These are phyloP conservation scores for Zenarchopterus dispar DNA, from an alignment of 2,797 vertebrate genomes.

Conservation along the genomic window DNA sequence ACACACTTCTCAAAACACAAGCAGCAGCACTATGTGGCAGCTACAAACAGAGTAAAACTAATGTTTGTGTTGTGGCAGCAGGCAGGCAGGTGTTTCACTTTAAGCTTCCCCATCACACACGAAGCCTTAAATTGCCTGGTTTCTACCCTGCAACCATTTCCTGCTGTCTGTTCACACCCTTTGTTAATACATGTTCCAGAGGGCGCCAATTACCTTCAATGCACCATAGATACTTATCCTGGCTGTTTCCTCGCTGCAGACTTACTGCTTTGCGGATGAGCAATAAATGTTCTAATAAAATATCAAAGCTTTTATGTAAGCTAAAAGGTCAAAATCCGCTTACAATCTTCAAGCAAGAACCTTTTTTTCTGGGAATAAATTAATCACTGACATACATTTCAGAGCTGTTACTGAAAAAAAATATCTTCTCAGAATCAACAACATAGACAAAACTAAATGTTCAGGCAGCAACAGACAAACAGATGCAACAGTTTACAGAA, in stretches of 20 bases:
- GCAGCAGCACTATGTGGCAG: conserved; percentile 34
- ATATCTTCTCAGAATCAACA: too few species aligned
- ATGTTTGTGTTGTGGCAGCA: conserved; percentile 60
- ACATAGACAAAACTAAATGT: too few species aligned
- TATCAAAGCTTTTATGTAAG: too few species aligned
- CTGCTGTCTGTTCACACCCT: conserved; percentile 62
- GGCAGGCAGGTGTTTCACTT: conserved; percentile 66
- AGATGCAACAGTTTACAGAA: too few species aligned
- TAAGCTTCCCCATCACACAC: conserved; percentile 41
- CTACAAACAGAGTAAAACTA: conserved; percentile 62
- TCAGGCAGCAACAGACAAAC: too few species aligned
- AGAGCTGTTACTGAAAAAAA: too few species aligned
- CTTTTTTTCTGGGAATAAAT: too few species aligned
- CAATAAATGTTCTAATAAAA: too few species aligned
- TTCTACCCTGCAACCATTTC: conserved; percentile 49
- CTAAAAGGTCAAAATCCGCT: too few species aligned
- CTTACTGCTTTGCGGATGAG: neutral
- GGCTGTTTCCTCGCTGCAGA: conserved; percentile 8
- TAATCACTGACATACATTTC: too few species aligned
- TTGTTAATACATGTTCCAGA: conserved; percentile 63
- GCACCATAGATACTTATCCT: conserved; percentile 36
- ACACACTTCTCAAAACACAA: conserved; percentile 42
- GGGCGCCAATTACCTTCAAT: conserved; percentile 55
- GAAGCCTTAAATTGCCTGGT: conserved; percentile 63
- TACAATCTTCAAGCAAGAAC: too few species aligned